Conservation (phyloP, 2,113 vertebrate genomes). For the Cavia aperea region DNA sequence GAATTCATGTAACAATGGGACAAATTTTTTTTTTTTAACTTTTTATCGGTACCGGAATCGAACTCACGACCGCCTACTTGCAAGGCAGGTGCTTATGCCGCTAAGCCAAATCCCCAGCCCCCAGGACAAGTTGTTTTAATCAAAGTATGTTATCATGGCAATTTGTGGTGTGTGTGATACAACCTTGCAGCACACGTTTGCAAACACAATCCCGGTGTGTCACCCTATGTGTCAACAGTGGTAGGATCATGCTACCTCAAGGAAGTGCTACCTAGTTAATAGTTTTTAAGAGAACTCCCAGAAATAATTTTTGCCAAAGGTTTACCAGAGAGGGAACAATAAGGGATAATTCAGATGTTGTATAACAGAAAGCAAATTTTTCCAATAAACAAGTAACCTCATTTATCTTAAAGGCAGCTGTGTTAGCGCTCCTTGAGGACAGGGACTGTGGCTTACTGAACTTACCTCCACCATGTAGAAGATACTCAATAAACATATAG, state of each 20-base stretch:
- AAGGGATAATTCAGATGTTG: neutral
- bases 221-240: neutral
- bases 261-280: neutral
- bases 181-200: neutral
- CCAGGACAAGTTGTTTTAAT: neutral
- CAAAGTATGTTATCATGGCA: neutral
- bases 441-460: neutral
- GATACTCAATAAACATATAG: neutral
- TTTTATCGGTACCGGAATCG: too few relatives aligned
- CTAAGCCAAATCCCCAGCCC: too few relatives aligned
- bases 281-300: slow-evolving; percentile 1
- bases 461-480: neutral
- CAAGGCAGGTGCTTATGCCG: too few relatives aligned
- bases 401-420: neutral
- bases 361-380: neutral
- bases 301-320: neutral
- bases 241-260: neutral
- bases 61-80: too few relatives aligned
- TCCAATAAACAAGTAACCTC: neutral
- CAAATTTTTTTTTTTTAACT: neutral
- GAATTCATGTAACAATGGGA: neutral
- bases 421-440: neutral
- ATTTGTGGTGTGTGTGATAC: neutral
- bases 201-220: neutral
- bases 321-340: neutral